Percentiles rank a stretch among this genome's conserved stretches.
Evolutionary conservation across 2,113 vertebrate genomes (phyloP).

Genomic region (Ovis aries): DNA sequence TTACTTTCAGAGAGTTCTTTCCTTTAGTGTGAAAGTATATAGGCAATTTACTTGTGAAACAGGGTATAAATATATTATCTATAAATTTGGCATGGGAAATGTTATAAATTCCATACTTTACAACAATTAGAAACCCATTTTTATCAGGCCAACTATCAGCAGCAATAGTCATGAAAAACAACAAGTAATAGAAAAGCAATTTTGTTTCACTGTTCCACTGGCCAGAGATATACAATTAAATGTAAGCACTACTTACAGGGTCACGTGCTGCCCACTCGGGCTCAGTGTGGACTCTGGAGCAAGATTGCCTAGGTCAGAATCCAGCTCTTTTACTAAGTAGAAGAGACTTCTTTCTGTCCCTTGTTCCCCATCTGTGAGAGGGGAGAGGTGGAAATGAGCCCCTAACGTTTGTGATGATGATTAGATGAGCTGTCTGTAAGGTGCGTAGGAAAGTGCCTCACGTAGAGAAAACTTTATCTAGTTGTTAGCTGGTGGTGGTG

Average conservation of each 20-base stretch:
- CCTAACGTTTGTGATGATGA: background rate
- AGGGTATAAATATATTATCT: background rate
- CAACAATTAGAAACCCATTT: background rate
- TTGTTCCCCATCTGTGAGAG: background rate
- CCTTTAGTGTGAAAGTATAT: background rate
- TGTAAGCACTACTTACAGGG: background rate
- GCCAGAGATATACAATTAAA: background rate
- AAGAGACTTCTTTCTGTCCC: background rate
- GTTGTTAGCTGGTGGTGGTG: background rate
- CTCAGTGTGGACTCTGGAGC: background rate
- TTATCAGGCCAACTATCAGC: background rate
- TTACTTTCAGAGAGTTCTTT: conserved; percentile 28
- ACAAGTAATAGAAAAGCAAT: background rate
- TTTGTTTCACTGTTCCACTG: conserved; percentile 15
- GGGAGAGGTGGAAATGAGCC: background rate
- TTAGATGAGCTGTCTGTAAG: background rate
- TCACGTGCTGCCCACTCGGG: background rate
- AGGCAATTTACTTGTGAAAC: background rate
- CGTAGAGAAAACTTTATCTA: background rate
- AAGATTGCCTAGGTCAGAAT: background rate
- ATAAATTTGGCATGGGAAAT: background rate
- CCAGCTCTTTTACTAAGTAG: background rate
- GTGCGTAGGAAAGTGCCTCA: background rate
- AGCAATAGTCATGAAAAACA: background rate
- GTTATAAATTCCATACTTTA: background rate